These are phyloP conservation scores for Pao palembangensis DNA, from an alignment of 2,113 vertebrate genomes.

Conservation along the genomic window DNA sequence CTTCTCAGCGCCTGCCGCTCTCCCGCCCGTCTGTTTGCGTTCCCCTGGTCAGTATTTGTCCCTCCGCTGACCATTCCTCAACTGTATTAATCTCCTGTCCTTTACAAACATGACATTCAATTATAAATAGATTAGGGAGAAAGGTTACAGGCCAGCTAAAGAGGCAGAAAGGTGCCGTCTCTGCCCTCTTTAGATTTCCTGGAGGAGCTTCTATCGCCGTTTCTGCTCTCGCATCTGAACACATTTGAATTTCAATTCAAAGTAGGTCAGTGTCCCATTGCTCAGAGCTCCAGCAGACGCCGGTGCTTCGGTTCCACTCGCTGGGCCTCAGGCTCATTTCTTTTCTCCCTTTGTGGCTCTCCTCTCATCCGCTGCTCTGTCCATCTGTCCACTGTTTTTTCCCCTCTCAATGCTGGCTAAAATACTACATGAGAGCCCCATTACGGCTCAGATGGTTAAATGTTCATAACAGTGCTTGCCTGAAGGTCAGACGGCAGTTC, in stretches of 20 bases:
- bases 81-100: slow-evolving; percentile 49
- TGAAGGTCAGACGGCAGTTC: too few relatives aligned
- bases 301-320: slow-evolving; percentile 44
- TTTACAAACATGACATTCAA: slow-evolving; percentile 55
- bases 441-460: too few relatives aligned
- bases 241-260: slow-evolving; percentile 54
- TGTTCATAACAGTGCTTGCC: too few relatives aligned
- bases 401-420: slow-evolving; percentile 14
- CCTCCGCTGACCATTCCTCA: slow-evolving; percentile 25
- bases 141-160: slow-evolving; percentile 2
- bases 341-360: slow-evolving; percentile 32
- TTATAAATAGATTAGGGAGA: slow-evolving; percentile 50
- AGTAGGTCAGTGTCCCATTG: slow-evolving; percentile 59
- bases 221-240: slow-evolving; percentile 35
- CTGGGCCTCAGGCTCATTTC: slow-evolving; percentile 49
- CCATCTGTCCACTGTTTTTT: not conserved
- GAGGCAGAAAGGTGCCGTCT: too few relatives aligned
- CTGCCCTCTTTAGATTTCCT: slow-evolving; percentile 23
- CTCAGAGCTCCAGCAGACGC: slow-evolving; percentile 11
- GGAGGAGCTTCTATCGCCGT: slow-evolving; percentile 26
- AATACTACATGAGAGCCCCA: slow-evolving; percentile 31
- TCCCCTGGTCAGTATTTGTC: slow-evolving; percentile 50
- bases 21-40: slow-evolving; percentile 8
- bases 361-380: slow-evolving; percentile 19
- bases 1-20: slow-evolving; percentile 10